Evolutionary conservation across 2,888 invertebrate species (phyloP).

Genomic region (Eurytoma californica): DNA sequence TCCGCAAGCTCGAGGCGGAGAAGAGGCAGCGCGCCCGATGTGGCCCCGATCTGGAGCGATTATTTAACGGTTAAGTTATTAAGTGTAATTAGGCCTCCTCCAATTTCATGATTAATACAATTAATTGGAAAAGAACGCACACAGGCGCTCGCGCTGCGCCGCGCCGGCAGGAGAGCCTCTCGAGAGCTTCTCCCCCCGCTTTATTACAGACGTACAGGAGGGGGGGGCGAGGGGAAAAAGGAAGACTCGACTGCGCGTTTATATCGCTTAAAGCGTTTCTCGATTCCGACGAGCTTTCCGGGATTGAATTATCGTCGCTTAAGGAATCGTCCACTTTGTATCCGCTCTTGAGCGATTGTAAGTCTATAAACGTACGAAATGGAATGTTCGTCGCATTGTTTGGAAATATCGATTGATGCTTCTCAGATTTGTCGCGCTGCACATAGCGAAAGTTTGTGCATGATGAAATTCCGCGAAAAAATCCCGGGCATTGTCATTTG

Average conservation of each 20-base stretch:
- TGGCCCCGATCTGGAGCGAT: constrained; percentile 73
- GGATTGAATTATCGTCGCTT: too few relatives aligned
- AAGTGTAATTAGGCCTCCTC: constrained; percentile 74
- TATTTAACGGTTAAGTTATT: constrained; percentile 75
- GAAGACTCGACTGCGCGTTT: neutral
- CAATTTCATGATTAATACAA: constrained; percentile 75
- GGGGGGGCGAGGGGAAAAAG: too few relatives aligned
- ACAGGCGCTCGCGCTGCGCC: neutral
- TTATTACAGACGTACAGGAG: neutral
- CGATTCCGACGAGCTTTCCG: too few relatives aligned
- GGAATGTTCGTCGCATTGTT: too few relatives aligned
- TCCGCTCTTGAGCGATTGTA: too few relatives aligned
- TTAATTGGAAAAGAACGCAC: constrained; percentile 72
- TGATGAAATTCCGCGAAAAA: too few relatives aligned
- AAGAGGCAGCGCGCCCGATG: constrained; percentile 55
- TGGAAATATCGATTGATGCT: too few relatives aligned
- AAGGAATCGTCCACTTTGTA: too few relatives aligned
- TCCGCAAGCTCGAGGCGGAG: constrained; percentile 14
- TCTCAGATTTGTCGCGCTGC: too few relatives aligned
- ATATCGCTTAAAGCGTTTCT: neutral
- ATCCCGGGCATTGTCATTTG: too few relatives aligned
- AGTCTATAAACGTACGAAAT: too few relatives aligned
- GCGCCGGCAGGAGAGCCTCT: neutral
- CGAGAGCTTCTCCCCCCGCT: neutral
- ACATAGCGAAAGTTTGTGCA: too few relatives aligned